Conservation (phyloP, 1,140 invertebrate species). For the Drosophila takahashii region DNA sequence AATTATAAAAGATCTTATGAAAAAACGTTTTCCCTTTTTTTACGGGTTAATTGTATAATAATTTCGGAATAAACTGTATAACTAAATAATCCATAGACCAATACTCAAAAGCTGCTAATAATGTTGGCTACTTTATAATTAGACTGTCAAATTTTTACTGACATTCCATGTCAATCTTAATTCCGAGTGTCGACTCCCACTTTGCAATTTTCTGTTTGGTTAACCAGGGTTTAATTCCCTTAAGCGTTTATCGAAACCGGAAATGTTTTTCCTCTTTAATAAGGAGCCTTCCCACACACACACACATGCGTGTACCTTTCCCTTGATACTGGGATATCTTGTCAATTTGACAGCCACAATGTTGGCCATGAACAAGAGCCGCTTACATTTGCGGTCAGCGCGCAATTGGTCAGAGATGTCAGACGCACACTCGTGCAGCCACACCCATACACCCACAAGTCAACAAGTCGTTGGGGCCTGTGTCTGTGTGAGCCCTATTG, state of each 20-base stretch:
- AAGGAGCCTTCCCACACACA: neutral
- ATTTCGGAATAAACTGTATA: too few relatives aligned
- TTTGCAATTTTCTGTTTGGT: neutral
- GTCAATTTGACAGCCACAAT: slow-evolving; percentile 49
- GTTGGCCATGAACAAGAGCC: slow-evolving; percentile 37
- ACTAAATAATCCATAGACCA: too few relatives aligned
- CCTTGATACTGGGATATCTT: slow-evolving; percentile 26
- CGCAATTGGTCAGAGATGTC: slow-evolving; percentile 65
- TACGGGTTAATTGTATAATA: too few relatives aligned
- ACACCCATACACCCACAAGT: slow-evolving; percentile 42
- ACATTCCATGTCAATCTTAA: neutral
- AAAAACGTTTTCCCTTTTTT: too few relatives aligned
- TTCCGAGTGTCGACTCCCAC: neutral
- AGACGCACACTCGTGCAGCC: slow-evolving; percentile 8
- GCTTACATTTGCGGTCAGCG: slow-evolving; percentile 65
- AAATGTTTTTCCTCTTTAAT: slow-evolving; percentile 19
- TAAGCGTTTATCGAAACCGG: neutral
- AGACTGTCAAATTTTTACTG: neutral
- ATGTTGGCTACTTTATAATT: neutral
- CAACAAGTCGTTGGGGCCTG: slow-evolving; percentile 60
- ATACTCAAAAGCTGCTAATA: neutral
- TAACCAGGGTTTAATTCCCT: neutral
- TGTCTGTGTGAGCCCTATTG: slow-evolving; percentile 28
- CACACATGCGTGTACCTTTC: slow-evolving; percentile 1
- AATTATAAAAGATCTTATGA: too few relatives aligned